Conservation (phyloP, 2,797 vertebrate species). For the Pangasius sanitwongsei region DNA sequence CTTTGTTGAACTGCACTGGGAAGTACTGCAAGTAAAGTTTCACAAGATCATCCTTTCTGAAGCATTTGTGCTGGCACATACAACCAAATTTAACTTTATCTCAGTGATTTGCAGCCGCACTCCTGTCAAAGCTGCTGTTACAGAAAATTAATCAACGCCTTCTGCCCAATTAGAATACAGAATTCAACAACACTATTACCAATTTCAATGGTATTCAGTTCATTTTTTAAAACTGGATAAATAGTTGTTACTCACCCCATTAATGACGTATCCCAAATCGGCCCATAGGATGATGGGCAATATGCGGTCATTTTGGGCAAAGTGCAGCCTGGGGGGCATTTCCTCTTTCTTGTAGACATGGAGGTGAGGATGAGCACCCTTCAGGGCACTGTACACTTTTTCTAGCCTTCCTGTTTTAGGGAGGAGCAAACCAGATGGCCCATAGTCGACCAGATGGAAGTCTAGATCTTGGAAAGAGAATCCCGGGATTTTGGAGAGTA, state of each 20-base stretch:
- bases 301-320: slow-evolving; percentile 76
- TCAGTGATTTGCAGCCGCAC: no score
- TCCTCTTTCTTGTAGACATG: slow-evolving; percentile 88
- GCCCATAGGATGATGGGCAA: slow-evolving; percentile 82
- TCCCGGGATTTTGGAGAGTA: slow-evolving; percentile 67
- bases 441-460: slow-evolving; percentile 89
- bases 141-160: background rate
- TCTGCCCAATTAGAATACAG: background rate
- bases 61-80: no score
- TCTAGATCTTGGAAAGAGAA: slow-evolving; percentile 82
- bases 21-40: slow-evolving; percentile 67
- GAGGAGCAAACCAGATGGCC: slow-evolving; percentile 83
- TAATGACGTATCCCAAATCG: slow-evolving; percentile 87
- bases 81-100: background rate
- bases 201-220: background rate
- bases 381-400: slow-evolving; percentile 79
- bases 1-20: slow-evolving; percentile 82
- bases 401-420: slow-evolving; percentile 86
- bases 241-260: slow-evolving; percentile 77
- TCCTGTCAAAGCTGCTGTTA: background rate
- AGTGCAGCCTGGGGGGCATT: slow-evolving; percentile 79
- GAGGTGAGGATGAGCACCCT: slow-evolving; percentile 81
- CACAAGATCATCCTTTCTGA: background rate
- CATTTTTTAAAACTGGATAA: background rate
- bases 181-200: background rate